phyloP scores from a whole-genome alignment of 2,797 vertebrate genomes.

The Cirrhinus molitorella region DNA sequence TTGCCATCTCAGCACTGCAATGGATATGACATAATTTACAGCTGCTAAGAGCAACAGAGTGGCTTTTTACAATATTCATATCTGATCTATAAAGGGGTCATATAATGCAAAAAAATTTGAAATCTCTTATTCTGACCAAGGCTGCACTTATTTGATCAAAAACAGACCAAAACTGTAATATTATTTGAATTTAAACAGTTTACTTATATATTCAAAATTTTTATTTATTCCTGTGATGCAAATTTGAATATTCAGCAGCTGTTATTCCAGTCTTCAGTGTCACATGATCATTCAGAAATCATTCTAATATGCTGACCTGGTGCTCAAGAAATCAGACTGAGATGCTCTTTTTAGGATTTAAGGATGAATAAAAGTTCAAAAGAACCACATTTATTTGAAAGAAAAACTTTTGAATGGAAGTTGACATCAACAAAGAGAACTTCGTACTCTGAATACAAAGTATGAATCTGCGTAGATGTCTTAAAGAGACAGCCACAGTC shows the following conservation, averaged over 20 bases:
- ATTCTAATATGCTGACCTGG: not conserved
- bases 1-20: constrained; percentile 8
- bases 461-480: not conserved
- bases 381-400: no score
- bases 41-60: not conserved
- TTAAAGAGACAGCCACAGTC: not conserved
- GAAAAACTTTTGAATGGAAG: not conserved
- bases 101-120: not conserved
- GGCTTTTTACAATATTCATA: constrained; percentile 13
- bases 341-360: no score
- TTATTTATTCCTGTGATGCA: not conserved
- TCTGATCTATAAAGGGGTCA: not conserved
- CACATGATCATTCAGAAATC: no score
- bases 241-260: not conserved
- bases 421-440: not conserved
- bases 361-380: no score
- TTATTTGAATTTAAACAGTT: not conserved
- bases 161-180: not conserved
- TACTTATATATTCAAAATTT: not conserved
- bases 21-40: not conserved
- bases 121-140: no score
- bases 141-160: no score
- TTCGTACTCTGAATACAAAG: not conserved
- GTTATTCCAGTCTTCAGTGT: no score
- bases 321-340: no score